Conservation (phyloP, 2,888 invertebrate species). For the Drosophila paranaensis region DNA sequence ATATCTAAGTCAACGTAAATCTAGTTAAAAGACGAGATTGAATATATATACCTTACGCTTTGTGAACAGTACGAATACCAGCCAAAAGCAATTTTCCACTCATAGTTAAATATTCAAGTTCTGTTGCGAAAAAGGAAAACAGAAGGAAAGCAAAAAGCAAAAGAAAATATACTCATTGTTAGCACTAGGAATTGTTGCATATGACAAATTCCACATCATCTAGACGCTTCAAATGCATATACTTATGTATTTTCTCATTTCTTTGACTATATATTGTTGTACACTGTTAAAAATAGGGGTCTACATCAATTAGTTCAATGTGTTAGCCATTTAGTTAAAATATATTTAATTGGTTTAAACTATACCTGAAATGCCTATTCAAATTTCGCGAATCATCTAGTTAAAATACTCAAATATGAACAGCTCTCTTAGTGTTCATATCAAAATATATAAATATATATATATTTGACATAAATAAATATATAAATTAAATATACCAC, state of each 20-base stretch:
- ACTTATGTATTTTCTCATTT: background rate
- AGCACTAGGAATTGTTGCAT: conserved; percentile 40
- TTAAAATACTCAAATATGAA: conserved; percentile 57
- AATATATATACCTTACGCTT: conserved; percentile 39
- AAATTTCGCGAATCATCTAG: conserved; percentile 56
- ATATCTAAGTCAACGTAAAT: conserved; percentile 47
- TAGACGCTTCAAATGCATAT: conserved; percentile 13
- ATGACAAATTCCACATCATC: conserved; percentile 21
- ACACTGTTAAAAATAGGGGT: conserved; percentile 17
- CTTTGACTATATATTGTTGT: conserved; percentile 22
- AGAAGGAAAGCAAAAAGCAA: background rate
- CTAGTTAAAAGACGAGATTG: conserved; percentile 30
- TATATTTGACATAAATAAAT: conserved; percentile 25
- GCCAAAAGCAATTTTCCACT: conserved; percentile 35
- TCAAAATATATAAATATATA: conserved; percentile 33
- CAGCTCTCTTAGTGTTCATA: conserved; percentile 35
- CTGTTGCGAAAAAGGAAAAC: conserved; percentile 22
- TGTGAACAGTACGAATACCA: conserved; percentile 26
- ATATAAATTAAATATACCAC: conserved; percentile 51
- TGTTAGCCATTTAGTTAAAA: conserved; percentile 21
- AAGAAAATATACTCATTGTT: conserved; percentile 26
- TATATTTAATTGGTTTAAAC: conserved; percentile 28
- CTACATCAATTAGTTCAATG: conserved; percentile 46
- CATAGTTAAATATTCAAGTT: conserved; percentile 39
- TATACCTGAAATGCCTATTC: conserved; percentile 64